Evolutionary conservation across 2,797 vertebrate genomes (phyloP).

Genomic region (Chelmon rostratus): DNA sequence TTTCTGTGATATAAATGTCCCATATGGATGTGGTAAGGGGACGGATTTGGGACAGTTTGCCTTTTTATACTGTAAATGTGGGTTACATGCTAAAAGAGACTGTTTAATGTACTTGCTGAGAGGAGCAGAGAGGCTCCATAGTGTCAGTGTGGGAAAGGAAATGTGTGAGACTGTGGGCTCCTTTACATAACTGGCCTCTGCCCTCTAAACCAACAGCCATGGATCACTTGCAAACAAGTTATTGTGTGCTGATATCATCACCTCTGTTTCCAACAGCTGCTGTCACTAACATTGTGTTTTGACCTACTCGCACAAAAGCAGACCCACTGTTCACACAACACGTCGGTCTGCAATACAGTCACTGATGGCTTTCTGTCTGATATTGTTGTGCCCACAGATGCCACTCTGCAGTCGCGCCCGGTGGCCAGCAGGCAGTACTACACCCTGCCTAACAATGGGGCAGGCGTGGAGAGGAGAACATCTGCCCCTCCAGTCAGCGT

Average conservation of each 20-base stretch:
- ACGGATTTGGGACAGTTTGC: constrained; percentile 52
- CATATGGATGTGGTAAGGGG: constrained; percentile 51
- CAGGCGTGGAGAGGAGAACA: constrained; percentile 88
- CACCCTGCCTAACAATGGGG: constrained; percentile 87
- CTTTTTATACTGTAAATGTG: constrained; percentile 62
- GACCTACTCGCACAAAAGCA: constrained; percentile 43
- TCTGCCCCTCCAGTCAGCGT: constrained; percentile 82
- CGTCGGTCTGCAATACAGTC: constrained; percentile 25
- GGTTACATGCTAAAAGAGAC: constrained; percentile 56
- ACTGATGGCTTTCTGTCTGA: constrained; percentile 19
- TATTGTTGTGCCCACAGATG: constrained; percentile 84
- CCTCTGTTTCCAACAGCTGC: constrained; percentile 64
- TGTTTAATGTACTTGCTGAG: constrained; percentile 49
- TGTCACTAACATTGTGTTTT: constrained; percentile 40
- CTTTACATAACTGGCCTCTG: constrained; percentile 69
- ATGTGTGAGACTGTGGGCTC: constrained; percentile 59
- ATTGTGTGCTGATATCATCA: constrained; percentile 50
- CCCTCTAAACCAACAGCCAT: constrained; percentile 60
- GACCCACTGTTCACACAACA: constrained; percentile 2
- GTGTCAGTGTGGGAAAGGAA: constrained; percentile 73
- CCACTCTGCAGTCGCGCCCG: constrained; percentile 90
- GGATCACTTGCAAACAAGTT: constrained; percentile 45
- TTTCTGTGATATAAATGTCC: constrained; percentile 34
- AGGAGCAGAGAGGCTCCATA: constrained; percentile 48
- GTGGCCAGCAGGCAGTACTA: constrained; percentile 93